A percentile compares a stretch with the other conserved stretches of the same genome.
Evolutionary conservation across 2,113 vertebrate species (phyloP).

Genomic region (Pagrus major): DNA sequence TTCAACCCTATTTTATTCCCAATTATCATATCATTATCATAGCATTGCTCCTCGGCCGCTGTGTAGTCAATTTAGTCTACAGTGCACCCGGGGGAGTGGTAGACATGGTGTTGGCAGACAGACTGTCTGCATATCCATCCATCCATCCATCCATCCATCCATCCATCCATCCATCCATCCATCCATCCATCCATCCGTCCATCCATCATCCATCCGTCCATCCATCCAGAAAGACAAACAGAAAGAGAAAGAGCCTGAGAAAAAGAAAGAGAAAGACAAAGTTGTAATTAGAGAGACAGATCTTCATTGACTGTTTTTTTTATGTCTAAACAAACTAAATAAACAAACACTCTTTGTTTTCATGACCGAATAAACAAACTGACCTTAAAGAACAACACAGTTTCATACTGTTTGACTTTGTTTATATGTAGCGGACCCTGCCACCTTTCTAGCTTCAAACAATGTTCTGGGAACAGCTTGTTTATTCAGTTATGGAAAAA

Average conservation of each 20-base stretch:
- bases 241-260: neutral
- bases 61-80: conserved; percentile 66
- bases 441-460: no score
- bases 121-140: conserved; percentile 30
- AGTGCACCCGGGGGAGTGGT: conserved; percentile 57
- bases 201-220: neutral
- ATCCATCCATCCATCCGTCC: conserved; percentile 15
- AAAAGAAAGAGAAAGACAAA: no score
- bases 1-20: conserved; percentile 72
- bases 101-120: conserved; percentile 44
- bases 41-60: conserved; percentile 41
- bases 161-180: neutral
- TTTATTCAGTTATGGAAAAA: no score
- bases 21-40: conserved; percentile 81
- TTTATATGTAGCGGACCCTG: no score
- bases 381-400: no score
- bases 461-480: no score
- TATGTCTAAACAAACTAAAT: no score
- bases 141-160: neutral
- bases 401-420: no score
- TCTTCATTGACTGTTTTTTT: no score
- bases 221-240: neutral
- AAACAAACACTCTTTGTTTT: no score
- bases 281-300: no score
- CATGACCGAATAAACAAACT: no score